A percentile compares a stretch with the other conserved stretches of the same genome.
Conservation (phyloP, 30 jellyfish, hydroid and myxozoan genomes). For the Sanderia malayensis region DNA sequence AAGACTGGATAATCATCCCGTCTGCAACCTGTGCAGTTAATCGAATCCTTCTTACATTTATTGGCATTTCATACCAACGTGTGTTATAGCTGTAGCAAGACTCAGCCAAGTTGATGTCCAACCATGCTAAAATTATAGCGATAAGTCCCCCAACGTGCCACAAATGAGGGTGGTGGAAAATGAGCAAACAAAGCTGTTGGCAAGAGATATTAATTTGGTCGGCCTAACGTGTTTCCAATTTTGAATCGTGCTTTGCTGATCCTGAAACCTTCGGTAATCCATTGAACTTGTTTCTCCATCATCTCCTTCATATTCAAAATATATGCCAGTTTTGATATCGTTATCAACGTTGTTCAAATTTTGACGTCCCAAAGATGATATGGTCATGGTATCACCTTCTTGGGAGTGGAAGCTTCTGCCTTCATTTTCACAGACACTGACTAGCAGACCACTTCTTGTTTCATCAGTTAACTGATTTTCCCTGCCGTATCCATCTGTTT, state of each 20-base stretch:
- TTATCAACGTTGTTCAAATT: no score
- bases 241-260: background rate
- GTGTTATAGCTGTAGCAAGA: constrained; percentile 4
- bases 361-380: no score
- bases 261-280: background rate
- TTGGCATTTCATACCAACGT: constrained; percentile 1
- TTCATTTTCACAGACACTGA: no score
- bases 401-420: no score
- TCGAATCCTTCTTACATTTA: background rate
- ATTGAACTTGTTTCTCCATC: background rate
- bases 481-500: no score
- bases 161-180: background rate
- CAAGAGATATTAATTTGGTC: background rate
- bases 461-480: no score
- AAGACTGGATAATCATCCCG: constrained; percentile 14
- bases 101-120: background rate
- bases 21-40: constrained; percentile 9
- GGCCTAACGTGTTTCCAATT: background rate
- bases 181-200: background rate
- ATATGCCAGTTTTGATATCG: background rate
- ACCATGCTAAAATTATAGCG: background rate
- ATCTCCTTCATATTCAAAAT: background rate
- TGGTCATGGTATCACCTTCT: no score
- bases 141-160: background rate
- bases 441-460: no score